Evolutionary conservation across 2,888 invertebrate genomes (phyloP).

Genomic region (Nezara viridula): DNA sequence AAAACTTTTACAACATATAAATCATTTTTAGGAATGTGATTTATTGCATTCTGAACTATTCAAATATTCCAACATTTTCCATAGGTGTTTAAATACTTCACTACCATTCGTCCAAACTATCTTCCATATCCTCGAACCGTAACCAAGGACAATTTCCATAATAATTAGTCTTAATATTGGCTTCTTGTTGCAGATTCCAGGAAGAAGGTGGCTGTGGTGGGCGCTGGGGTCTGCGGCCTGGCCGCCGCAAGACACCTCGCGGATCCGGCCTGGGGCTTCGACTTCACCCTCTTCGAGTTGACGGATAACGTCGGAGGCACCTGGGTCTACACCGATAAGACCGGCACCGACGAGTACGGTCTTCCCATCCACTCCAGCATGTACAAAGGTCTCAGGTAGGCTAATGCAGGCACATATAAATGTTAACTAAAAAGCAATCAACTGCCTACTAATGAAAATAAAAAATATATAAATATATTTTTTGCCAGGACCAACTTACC

Average conservation of each 20-base stretch:
- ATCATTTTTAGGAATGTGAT: too few relatives aligned
- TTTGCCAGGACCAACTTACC: conserved; percentile 87
- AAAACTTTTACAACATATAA: too few relatives aligned
- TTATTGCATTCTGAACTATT: too few relatives aligned
- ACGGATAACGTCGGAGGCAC: conserved; percentile 85
- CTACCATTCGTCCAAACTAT: too few relatives aligned
- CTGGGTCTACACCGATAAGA: conserved; percentile 88
- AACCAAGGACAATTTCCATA: too few relatives aligned
- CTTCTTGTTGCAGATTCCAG: background rate
- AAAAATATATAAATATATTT: background rate
- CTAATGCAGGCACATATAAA: background rate
- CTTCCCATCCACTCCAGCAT: conserved; percentile 90
- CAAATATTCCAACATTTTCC: too few relatives aligned
- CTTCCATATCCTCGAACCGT: too few relatives aligned
- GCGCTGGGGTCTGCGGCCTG: conserved; percentile 91
- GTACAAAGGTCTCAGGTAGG: conserved; percentile 89
- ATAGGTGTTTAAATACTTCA: too few relatives aligned
- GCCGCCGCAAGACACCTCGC: conserved; percentile 79
- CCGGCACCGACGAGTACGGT: conserved; percentile 83
- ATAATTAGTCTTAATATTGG: too few relatives aligned
- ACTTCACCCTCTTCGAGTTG: conserved; percentile 80
- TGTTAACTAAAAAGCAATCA: background rate
- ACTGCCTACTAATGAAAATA: background rate
- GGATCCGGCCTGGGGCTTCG: conserved; percentile 66
- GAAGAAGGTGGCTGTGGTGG: conserved; percentile 79